These are phyloP conservation scores for Numida meleagris DNA, from an alignment of 2,113 vertebrate species.

Conservation along the genomic window DNA sequence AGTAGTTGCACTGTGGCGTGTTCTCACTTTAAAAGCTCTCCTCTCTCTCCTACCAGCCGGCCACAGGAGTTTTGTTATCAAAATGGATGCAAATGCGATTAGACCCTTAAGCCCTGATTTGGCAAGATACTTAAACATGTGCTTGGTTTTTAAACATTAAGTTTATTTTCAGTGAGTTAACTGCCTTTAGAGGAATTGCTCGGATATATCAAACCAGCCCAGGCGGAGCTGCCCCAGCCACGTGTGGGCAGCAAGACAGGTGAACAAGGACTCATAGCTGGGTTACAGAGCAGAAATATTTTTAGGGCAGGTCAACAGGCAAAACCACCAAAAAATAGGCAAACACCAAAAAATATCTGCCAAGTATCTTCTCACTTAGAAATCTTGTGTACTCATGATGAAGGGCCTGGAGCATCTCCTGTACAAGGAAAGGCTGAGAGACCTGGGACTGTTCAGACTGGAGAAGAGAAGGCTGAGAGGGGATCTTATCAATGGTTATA, in stretches of 20 bases:
- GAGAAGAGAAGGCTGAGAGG: too few species aligned
- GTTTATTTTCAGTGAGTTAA: neutral
- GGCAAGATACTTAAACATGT: neutral
- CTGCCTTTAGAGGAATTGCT: neutral
- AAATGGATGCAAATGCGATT: neutral
- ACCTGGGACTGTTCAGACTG: too few species aligned
- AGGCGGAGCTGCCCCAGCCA: neutral
- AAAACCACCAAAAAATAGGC: neutral
- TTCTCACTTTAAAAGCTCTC: neutral
- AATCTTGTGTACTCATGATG: neutral
- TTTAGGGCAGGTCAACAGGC: neutral
- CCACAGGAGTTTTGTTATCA: neutral
- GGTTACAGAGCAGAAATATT: neutral
- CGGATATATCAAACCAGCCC: neutral
- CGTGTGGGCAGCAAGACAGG: fast-evolving
- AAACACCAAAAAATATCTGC: neutral
- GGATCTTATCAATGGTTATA: too few species aligned
- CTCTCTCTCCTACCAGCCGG: neutral
- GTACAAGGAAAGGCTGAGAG: too few species aligned
- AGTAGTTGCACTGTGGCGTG: neutral
- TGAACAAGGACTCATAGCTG: neutral
- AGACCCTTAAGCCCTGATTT: neutral
- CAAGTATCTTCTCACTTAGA: neutral
- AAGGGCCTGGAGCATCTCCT: too few species aligned
- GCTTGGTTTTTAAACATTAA: neutral